Base-by-base conservation (phyloP, 2,113 vertebrate species). In the Prunella himalayana region DNA sequence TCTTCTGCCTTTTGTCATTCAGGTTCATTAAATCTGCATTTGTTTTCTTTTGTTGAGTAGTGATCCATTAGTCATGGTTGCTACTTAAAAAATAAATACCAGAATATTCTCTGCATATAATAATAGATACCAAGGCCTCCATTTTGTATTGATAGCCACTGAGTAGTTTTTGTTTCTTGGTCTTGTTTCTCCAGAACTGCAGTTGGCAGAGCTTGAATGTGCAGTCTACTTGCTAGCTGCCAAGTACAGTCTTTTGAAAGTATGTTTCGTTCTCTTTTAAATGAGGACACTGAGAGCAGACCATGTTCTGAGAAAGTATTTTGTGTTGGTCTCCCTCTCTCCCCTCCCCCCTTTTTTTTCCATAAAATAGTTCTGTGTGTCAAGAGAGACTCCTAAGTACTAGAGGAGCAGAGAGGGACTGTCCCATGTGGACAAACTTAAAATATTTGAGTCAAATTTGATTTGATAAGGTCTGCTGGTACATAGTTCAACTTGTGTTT, bases 261-360 rank as follows among this genome's bases (percentile, higher is more conserved):
- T 71, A 30, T 24, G n/a, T 80, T 92, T 24, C 0, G 0, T 47
- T 47, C 50, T 68, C 44, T 89, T 68, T 65, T 85, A 87, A 87
- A 60, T 41, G 66, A 87, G 70, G 79, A 42, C 45, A 6, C 28
- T 60, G 63, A 65, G 50, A 73, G 45, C 25, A 81, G 63, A 35
- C 51, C 15, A 9, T 64, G 92, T 94, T 42, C 15, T 30, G 6
- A 25, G 24, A 41, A 91, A 84, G 30, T 42, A 23, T 54, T 92
- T 86, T 61, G 11, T 60, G 15, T 50, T 66, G 42, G 13, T 53
- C 15, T 44, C 7, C 9, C 4, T 19, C 3, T 21, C 5, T 25
- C 4, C 4, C 2, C 5, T 16, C 1, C 19, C 8, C 9, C 0
- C 2, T 4, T 7, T 15, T 22, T 4, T 4, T 90, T 75, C 8